Evolutionary conservation across 2,797 vertebrate species (phyloP).

Genomic region (Phyllotis vaccarum): DNA sequence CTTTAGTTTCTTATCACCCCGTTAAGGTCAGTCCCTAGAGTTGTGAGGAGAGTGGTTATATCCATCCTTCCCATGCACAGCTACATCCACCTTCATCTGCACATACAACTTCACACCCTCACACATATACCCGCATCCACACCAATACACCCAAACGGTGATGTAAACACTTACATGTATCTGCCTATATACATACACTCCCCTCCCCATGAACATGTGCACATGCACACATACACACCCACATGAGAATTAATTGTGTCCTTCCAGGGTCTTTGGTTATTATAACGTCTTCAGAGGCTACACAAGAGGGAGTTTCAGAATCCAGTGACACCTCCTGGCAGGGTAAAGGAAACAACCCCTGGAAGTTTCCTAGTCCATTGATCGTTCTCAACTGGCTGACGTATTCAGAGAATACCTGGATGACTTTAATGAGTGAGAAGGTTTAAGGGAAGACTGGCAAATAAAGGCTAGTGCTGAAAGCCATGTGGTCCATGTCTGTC

Average conservation of each 20-base stretch:
- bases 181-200: background rate
- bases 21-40: background rate
- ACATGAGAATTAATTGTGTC: background rate
- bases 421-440: background rate
- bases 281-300: background rate
- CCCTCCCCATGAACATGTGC: background rate
- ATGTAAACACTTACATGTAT: background rate
- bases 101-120: background rate
- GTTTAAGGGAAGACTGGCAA: conserved; percentile 37
- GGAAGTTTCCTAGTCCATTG: background rate
- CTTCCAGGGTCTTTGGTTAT: background rate
- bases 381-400: background rate
- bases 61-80: background rate
- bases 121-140: background rate
- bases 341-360: background rate
- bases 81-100: too few relatives aligned
- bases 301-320: too few relatives aligned
- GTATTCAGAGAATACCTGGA: background rate
- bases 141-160: too few relatives aligned
- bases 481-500: conserved; percentile 58
- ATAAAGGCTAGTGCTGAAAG: conserved; percentile 53
- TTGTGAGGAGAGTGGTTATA: background rate
- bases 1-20: background rate
- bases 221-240: background rate
- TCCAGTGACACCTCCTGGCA: background rate